These are phyloP conservation scores for Tricholaema leucomelas DNA, from an alignment of 2,113 vertebrate genomes.

Conservation along the genomic window DNA sequence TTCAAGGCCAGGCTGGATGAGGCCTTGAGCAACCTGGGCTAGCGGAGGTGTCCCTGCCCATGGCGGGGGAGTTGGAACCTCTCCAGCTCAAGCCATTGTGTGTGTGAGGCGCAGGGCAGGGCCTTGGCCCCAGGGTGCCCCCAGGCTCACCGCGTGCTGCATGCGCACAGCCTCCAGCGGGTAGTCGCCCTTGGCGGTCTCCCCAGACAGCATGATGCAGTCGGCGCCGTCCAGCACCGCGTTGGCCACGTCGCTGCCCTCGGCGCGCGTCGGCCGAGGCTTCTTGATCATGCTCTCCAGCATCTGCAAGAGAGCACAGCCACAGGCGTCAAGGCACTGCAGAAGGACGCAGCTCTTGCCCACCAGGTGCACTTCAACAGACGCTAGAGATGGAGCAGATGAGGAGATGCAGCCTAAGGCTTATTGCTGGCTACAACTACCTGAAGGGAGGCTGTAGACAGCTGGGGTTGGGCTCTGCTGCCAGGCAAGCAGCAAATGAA, in stretches of 20 bases:
- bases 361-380: accelerated
- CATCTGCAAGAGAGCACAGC: slow-evolving; percentile 81
- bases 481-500: no score
- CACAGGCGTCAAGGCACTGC: neutral
- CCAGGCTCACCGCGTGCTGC: slow-evolving; percentile 87
- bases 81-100: no score
- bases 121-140: no score
- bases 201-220: slow-evolving; percentile 98
- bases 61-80: no score
- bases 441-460: no score
- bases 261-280: slow-evolving; percentile 92
- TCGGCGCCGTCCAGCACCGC: slow-evolving; percentile 94
- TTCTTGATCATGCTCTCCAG: slow-evolving; percentile 99
- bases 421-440: no score
- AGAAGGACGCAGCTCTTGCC: neutral
- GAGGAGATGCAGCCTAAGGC: neutral
- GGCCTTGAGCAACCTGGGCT: no score
- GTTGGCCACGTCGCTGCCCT: slow-evolving; percentile 95
- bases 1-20: no score
- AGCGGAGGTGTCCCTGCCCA: no score
- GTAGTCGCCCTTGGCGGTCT: slow-evolving; percentile 97
- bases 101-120: no score
- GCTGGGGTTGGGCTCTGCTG: no score
- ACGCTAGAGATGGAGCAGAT: neutral
- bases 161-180: slow-evolving; percentile 92